Conservation (phyloP, 1,140 invertebrate genomes). For the Adoxophyes honmai region DNA sequence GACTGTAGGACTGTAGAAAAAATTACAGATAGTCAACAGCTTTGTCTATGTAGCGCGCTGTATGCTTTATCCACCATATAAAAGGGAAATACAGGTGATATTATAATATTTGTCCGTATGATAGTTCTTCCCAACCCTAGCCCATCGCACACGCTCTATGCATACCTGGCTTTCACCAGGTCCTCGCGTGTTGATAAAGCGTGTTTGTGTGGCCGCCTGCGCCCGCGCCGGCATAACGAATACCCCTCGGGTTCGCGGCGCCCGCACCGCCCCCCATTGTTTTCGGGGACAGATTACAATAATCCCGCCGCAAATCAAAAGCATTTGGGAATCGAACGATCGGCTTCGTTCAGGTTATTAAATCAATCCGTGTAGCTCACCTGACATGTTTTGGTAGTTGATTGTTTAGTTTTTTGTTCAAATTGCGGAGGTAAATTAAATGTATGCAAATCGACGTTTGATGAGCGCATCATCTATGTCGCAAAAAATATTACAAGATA, state of each 20-base stretch:
- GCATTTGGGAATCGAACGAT: constrained; percentile 55
- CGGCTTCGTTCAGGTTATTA: constrained; percentile 43
- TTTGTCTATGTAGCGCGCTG: no score
- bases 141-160: no score
- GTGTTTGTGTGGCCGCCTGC: neutral
- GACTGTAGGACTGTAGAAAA: no score
- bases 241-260: constrained; percentile 19
- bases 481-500: no score
- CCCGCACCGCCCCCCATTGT: constrained; percentile 48
- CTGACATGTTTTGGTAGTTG: constrained; percentile 28
- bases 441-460: constrained; percentile 6
- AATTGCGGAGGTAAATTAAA: constrained; percentile 10
- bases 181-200: no score
- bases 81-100: no score
- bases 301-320: constrained; percentile 59
- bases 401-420: constrained; percentile 7
- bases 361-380: constrained; percentile 36
- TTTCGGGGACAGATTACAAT: constrained; percentile 51
- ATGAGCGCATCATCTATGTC: neutral
- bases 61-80: no score
- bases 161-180: no score
- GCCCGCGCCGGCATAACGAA: constrained; percentile 23
- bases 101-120: no score
- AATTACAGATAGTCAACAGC: no score
- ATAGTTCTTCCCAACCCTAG: no score